Percentiles rank a stretch among this genome's conserved stretches.
Evolutionary conservation across 2,888 invertebrate species (phyloP).

Genomic region (Osmoderma eremita): DNA sequence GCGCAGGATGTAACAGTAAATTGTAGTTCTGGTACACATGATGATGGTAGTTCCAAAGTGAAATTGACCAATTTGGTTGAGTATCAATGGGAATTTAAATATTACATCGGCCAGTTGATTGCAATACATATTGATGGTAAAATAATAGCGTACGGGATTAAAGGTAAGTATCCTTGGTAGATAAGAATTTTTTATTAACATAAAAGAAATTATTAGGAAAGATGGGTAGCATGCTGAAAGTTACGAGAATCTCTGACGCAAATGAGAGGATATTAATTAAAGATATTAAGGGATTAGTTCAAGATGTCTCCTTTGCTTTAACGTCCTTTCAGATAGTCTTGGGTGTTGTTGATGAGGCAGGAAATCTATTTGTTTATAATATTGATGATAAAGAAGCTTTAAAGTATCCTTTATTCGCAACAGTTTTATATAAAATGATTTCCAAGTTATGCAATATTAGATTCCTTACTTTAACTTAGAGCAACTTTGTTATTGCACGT

Average conservation of each 20-base stretch:
- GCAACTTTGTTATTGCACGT: constrained; percentile 72
- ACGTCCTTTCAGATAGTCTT: constrained; percentile 80
- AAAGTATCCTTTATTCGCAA: constrained; percentile 53
- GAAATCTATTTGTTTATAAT: constrained; percentile 84
- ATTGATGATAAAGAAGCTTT: constrained; percentile 73
- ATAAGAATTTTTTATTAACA: background rate
- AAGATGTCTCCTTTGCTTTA: constrained; percentile 92
- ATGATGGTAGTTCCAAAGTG: constrained; percentile 88
- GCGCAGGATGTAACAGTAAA: constrained; percentile 75
- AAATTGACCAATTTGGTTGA: constrained; percentile 91
- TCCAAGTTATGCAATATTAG: background rate
- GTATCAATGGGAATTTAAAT: constrained; percentile 91
- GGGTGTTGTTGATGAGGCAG: constrained; percentile 88
- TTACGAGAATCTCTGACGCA: constrained; percentile 77
- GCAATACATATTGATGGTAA: constrained; percentile 88
- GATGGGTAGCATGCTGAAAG: constrained; percentile 80
- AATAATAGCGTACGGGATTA: constrained; percentile 90
- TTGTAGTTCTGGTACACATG: constrained; percentile 77
- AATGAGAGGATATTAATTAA: constrained; percentile 84
- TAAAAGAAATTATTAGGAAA: constrained; percentile 53
- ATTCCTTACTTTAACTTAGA: constrained; percentile 57
- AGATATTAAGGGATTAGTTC: constrained; percentile 87
- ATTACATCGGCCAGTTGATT: constrained; percentile 87
- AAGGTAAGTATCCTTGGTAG: constrained; percentile 69
- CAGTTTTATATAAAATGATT: background rate